Evolutionary conservation across 2,888 invertebrate species (phyloP), one percentile per base, ranked within the genome.

Genomic region (Drosophila limbata): DNA sequence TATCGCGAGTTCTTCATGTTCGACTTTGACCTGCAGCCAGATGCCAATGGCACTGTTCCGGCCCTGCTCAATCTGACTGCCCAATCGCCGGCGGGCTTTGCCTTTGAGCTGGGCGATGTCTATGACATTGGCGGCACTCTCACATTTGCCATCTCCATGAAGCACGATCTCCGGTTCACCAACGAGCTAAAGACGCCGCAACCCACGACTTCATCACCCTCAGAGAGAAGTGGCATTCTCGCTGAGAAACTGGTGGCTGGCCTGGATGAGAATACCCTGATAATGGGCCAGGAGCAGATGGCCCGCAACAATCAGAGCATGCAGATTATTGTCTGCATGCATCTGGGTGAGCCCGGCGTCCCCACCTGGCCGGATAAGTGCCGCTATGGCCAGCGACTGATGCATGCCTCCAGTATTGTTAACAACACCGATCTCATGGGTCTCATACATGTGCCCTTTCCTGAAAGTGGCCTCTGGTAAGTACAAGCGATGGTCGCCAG

Each of bases 41-140:
- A 94, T n/a, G 94, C 94, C 56, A 93, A 95, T 69, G 94, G 94
- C 11, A 95, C 95, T 28, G 94, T 95, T 4, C 95, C 96, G 0
- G 94, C 94, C 56, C 91, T 95, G 4, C 91, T 97, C 25, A 96
- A 96, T 87, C 90, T 97, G 47, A 95, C 95, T 10, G 95, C 94
- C 4, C 93, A 93, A 1, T 94, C 94, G 78, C 93, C 95, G 31
- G 94, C 94, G 44, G 94, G 95, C 0, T 93, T 97, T 56, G 94
- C 95, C 72, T 97, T 97, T 89, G 93, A 94, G 62, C 93, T 97
- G 11, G 94, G 95, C 39, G 94, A 95, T 64, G 94, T 95, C 25
- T 93, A 94, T 64, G 97, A 97, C 86, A 95, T 96, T 35, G 98
- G 98, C 0, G 97, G 97, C 0, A 97, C 96, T 2, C 90, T 97